phyloP scores from a whole-genome alignment of 2,113 vertebrate species.

The Triplophysa siluroides region DNA sequence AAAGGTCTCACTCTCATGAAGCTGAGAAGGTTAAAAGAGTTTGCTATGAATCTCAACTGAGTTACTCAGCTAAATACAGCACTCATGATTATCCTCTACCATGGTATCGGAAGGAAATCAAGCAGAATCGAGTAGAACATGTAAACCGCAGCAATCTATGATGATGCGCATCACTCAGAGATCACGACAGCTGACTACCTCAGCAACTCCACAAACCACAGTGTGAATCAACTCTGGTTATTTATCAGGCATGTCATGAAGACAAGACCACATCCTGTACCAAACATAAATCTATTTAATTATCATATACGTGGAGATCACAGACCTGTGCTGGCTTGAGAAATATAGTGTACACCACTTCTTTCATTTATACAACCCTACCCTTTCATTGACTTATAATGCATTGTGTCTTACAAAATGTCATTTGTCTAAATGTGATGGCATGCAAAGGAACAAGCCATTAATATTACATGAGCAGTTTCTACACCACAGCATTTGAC shows the following conservation, averaged over 20 bases:
- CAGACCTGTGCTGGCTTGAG: not conserved
- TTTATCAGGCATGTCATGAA: slow-evolving; percentile 28
- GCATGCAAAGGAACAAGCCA: slow-evolving; percentile 58
- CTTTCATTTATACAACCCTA: not conserved
- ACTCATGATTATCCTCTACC: not conserved
- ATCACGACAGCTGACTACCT: slow-evolving; percentile 26
- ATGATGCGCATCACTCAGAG: slow-evolving; percentile 16
- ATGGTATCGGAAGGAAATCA: slow-evolving; percentile 1
- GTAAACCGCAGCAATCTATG: slow-evolving; percentile 13
- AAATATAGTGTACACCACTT: not conserved
- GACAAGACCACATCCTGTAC: not conserved
- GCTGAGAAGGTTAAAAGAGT: no score
- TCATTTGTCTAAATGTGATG: slow-evolving; percentile 25
- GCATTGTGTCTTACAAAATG: not conserved
- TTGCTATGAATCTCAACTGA: no score
- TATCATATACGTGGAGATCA: not conserved
- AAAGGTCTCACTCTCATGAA: no score
- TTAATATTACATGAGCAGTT: slow-evolving; percentile 53
- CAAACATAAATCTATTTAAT: slow-evolving; percentile 7
- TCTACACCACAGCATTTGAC: slow-evolving; percentile 36
- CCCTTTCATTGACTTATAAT: not conserved
- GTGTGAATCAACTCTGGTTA: not conserved
- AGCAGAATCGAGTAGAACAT: not conserved
- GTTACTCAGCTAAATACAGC: not conserved
- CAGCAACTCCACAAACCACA: slow-evolving; percentile 20